A percentile compares a stretch with the other conserved stretches of the same genome.
These are phyloP conservation scores for Rhincodon typus DNA, from an alignment of 2,797 vertebrate genomes.

Conservation along the genomic window DNA sequence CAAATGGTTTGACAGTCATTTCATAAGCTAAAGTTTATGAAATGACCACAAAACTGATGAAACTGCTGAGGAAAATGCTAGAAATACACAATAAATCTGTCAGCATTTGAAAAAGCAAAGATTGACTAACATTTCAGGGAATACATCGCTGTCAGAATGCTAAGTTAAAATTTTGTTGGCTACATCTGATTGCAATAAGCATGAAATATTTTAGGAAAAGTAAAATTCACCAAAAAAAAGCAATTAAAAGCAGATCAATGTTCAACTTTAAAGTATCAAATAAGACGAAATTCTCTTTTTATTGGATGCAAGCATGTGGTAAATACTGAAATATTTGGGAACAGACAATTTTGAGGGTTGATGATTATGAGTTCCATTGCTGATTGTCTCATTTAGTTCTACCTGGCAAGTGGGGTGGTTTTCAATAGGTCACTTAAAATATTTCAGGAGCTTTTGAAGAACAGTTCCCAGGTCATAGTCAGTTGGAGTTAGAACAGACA, in stretches of 20 bases:
- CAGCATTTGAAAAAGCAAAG: neutral
- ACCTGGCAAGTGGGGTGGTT: no score
- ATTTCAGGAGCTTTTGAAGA: no score
- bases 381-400: no score
- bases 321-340: no score
- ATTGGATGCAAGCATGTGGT: no score
- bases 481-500: no score
- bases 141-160: neutral
- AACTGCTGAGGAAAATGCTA: neutral
- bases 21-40: neutral
- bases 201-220: constrained; percentile 10
- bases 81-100: neutral
- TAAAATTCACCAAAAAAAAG: neutral
- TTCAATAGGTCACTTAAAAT: no score
- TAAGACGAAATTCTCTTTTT: no score
- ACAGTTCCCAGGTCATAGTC: no score
- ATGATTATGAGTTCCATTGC: no score
- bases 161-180: neutral
- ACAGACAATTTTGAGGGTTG: no score
- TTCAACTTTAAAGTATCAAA: neutral
- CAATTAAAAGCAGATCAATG: neutral
- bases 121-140: neutral
- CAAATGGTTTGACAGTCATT: neutral
- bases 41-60: neutral
- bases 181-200: neutral